Evolutionary conservation across 2,113 vertebrate genomes (phyloP).

Genomic region (Muntiacus muntjak): DNA sequence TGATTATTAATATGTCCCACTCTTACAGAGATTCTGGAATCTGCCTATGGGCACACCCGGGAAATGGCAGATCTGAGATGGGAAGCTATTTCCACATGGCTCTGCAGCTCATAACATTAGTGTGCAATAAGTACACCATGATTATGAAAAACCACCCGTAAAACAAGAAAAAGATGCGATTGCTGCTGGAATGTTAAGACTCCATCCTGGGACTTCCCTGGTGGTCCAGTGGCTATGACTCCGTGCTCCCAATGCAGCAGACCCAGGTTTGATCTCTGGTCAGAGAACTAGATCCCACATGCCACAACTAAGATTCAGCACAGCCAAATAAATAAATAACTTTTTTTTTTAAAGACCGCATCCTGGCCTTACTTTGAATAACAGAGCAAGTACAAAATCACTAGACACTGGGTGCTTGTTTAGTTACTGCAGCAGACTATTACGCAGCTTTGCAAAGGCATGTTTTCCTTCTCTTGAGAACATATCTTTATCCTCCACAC

Average conservation of each 20-base stretch:
- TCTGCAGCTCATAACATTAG: too few relatives aligned
- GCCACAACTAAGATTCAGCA: background rate
- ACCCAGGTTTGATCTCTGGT: background rate
- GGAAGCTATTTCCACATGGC: background rate
- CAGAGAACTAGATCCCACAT: background rate
- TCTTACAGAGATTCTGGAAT: background rate
- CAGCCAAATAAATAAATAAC: background rate
- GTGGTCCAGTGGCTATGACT: background rate
- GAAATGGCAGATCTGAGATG: background rate
- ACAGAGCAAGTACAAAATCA: background rate
- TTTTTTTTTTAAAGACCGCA: background rate
- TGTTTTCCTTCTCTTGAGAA: background rate
- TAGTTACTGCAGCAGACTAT: background rate
- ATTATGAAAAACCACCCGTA: background rate
- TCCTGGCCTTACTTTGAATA: background rate
- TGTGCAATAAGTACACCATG: too few relatives aligned
- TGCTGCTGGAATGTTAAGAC: background rate
- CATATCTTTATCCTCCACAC: background rate
- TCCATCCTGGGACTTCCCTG: background rate
- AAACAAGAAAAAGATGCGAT: background rate
- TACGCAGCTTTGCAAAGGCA: accelerated
- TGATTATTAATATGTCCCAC: background rate
- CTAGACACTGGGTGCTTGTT: accelerated
- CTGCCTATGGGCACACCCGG: background rate
- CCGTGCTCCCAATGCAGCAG: background rate